Percentiles rank a stretch among this genome's conserved stretches.
Conservation (phyloP, 2,113 vertebrate genomes). For the Columba livia region DNA sequence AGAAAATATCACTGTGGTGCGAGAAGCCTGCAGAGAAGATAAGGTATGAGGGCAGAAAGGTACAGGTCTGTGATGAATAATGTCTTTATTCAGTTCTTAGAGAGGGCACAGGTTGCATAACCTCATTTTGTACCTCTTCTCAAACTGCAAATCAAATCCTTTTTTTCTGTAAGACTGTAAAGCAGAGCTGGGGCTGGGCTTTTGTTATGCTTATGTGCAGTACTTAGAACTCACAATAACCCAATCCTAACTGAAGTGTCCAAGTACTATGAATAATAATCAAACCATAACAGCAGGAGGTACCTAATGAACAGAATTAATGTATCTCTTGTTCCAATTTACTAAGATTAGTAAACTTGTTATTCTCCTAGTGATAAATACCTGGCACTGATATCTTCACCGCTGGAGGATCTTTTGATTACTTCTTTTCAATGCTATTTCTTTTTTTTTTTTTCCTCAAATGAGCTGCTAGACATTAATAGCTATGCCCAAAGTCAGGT, state of each 20-base stretch:
- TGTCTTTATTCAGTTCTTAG: not conserved
- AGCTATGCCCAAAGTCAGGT: not conserved
- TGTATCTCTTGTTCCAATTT: slow-evolving; percentile 21
- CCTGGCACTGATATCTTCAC: not conserved
- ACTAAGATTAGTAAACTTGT: slow-evolving; percentile 41
- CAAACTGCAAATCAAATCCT: not conserved
- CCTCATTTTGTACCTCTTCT: not conserved
- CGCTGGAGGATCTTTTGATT: not conserved
- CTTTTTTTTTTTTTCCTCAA: not conserved
- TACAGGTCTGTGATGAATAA: not conserved
- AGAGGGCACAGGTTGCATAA: not conserved
- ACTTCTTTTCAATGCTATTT: not conserved
- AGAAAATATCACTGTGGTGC: not conserved
- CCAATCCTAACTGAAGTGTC: slow-evolving; percentile 8
- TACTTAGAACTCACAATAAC: slow-evolving; percentile 46
- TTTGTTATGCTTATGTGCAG: not conserved
- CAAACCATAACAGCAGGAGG: slow-evolving; percentile 48
- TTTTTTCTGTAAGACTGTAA: not conserved
- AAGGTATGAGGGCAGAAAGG: not conserved
- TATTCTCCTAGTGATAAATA: slow-evolving; percentile 18
- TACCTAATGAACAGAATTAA: slow-evolving; percentile 56
- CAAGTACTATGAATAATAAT: slow-evolving; percentile 42
- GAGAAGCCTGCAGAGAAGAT: not conserved
- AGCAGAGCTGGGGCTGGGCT: not conserved
- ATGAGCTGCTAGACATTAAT: not conserved